Conservation (phyloP, 2,113 vertebrate genomes). For the Chloroceryle aenea region DNA sequence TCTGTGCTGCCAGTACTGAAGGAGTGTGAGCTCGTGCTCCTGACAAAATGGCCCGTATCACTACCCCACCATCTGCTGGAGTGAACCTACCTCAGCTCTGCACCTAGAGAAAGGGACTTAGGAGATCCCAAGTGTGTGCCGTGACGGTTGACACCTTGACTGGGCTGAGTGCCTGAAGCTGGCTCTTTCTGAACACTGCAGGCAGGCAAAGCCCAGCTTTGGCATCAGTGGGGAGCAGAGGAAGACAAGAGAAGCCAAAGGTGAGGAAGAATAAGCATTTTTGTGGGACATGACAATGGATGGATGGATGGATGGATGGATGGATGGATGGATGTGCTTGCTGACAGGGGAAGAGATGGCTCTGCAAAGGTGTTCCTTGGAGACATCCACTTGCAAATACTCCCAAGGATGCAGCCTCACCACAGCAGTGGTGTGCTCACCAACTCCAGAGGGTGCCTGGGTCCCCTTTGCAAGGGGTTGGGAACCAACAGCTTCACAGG, state of each 20-base stretch:
- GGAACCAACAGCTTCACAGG: neutral
- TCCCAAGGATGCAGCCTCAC: neutral
- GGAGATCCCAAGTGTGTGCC: neutral
- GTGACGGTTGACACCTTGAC: neutral
- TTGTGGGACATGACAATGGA: neutral
- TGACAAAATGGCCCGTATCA: neutral
- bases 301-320: no score
- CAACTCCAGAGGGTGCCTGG: neutral
- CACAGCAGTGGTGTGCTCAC: neutral
- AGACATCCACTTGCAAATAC: neutral
- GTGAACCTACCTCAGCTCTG: neutral
- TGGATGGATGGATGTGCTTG: neutral
- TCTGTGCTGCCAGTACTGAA: neutral
- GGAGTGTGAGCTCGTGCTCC: neutral
- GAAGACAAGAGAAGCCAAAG: neutral
- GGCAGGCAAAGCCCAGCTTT: neutral
- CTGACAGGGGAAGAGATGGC: neutral
- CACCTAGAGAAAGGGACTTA: neutral
- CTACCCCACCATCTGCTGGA: neutral
- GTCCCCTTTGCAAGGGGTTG: neutral
- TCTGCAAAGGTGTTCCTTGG: neutral
- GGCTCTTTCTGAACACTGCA: neutral
- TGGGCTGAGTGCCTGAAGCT: fast-evolving
- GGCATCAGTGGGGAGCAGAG: neutral
- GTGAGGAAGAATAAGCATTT: neutral